Evolutionary conservation across 1,140 invertebrate genomes (phyloP).

Genomic region (Megathymus violae): DNA sequence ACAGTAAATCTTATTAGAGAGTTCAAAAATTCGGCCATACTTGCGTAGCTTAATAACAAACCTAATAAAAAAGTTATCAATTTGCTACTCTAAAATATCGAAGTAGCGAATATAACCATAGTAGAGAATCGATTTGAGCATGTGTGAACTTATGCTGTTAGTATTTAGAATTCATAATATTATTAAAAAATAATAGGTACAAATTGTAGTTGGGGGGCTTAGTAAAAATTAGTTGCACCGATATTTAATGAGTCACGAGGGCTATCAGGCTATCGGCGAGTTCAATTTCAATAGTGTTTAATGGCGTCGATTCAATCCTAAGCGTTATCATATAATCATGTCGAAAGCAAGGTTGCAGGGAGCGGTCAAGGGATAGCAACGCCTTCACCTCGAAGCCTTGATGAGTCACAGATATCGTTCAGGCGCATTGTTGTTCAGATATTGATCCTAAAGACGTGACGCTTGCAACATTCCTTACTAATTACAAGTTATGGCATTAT

Average conservation of each 20-base stretch:
- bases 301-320: slow-evolving; percentile 58
- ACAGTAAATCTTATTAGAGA: no score
- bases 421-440: slow-evolving; percentile 55
- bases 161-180: no score
- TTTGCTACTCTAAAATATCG: no score
- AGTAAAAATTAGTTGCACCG: no score
- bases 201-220: no score
- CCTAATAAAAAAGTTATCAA: no score
- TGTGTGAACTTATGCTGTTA: no score
- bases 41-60: no score
- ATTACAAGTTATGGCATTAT: slow-evolving; percentile 58
- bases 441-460: slow-evolving; percentile 63
- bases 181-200: no score
- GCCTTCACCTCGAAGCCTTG: slow-evolving; percentile 67
- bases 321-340: slow-evolving; percentile 72
- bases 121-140: no score
- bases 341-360: slow-evolving; percentile 78
- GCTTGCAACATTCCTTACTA: slow-evolving; percentile 62
- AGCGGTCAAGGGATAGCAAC: slow-evolving; percentile 75
- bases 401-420: slow-evolving; percentile 65
- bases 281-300: slow-evolving; percentile 57
- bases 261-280: slow-evolving; percentile 45
- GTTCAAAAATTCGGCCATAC: no score
- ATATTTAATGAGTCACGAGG: slow-evolving; percentile 44
- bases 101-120: no score